These are phyloP conservation scores for Idaea biselata DNA, from an alignment of 2,888 invertebrate genomes.

Conservation along the genomic window DNA sequence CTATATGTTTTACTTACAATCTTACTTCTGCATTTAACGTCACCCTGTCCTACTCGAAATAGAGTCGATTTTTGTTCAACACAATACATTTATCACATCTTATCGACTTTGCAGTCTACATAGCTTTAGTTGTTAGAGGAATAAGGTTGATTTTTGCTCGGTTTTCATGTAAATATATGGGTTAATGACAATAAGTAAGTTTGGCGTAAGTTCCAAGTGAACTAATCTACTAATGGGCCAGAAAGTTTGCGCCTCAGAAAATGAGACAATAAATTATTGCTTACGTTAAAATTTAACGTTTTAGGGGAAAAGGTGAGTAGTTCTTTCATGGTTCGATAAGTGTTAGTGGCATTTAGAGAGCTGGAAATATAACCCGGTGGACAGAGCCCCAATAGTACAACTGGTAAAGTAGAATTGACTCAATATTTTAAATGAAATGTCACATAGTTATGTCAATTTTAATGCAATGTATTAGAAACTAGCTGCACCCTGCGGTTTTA, in stretches of 20 bases:
- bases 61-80: background rate
- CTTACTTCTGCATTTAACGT: background rate
- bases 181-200: slow-evolving; percentile 48
- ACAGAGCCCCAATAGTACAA: too few relatives aligned
- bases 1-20: background rate
- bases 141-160: slow-evolving; percentile 24
- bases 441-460: too few relatives aligned
- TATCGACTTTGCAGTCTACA: background rate
- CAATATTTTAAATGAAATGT: too few relatives aligned
- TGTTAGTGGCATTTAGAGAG: too few relatives aligned
- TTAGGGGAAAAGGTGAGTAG: background rate
- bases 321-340: too few relatives aligned
- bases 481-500: too few relatives aligned
- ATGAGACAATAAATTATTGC: slow-evolving; percentile 44
- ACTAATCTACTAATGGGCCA: slow-evolving; percentile 67
- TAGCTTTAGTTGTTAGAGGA: background rate
- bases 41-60: background rate
- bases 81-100: background rate
- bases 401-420: too few relatives aligned
- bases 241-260: slow-evolving; percentile 43
- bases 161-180: slow-evolving; percentile 17
- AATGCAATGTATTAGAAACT: too few relatives aligned
- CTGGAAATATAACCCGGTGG: too few relatives aligned
- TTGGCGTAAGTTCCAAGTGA: slow-evolving; percentile 45
- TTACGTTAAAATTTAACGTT: slow-evolving; percentile 20